phyloP scores from a whole-genome alignment of 2,797 vertebrate species.

The Argya squamiceps region DNA sequence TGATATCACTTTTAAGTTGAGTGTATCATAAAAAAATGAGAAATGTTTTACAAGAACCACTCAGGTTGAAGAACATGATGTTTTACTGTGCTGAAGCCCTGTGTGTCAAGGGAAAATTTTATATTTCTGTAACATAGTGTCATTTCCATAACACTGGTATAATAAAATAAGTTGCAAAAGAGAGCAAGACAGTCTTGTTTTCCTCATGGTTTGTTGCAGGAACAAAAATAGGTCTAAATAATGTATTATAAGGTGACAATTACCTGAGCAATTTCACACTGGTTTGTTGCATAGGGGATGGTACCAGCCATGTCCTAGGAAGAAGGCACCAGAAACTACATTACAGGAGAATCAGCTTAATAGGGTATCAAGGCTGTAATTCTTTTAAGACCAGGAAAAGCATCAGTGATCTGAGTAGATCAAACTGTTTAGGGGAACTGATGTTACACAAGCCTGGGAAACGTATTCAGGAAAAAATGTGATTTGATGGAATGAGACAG shows the following conservation, averaged over 20 bases:
- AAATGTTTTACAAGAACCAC: neutral
- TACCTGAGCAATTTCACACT: fast-evolving
- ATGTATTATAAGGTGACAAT: neutral
- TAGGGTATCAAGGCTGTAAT: neutral
- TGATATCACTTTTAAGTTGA: neutral
- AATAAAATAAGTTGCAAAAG: neutral
- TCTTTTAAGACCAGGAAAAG: neutral
- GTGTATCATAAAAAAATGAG: neutral
- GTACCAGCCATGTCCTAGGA: neutral
- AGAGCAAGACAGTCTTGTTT: neutral
- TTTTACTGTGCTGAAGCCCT: neutral
- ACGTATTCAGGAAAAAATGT: neutral
- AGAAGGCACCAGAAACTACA: neutral
- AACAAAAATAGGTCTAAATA: neutral
- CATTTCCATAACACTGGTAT: neutral
- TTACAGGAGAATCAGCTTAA: neutral
- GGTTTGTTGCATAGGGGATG: neutral
- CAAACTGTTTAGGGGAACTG: neutral
- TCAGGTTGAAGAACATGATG: neutral
- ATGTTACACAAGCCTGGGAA: neutral
- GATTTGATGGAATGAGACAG: neutral
- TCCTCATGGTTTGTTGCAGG: neutral
- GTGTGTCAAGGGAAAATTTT: neutral
- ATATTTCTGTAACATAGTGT: neutral
- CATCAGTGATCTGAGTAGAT: neutral